These are phyloP conservation scores for Endomychus coccineus DNA, from an alignment of 2,888 invertebrate species.

Conservation along the genomic window DNA sequence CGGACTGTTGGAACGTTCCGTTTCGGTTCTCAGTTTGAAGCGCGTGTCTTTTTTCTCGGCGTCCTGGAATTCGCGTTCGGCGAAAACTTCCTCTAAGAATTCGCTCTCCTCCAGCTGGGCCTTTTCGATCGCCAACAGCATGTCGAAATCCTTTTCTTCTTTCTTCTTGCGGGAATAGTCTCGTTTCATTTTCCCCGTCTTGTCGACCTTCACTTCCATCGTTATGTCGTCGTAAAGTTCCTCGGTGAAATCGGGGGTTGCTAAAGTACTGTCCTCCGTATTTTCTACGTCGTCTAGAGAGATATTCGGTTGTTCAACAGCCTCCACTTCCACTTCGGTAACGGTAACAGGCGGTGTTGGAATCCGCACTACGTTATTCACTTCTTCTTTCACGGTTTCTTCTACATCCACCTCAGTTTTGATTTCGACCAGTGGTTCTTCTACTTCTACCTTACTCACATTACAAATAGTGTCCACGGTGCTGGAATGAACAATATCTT, in stretches of 20 bases:
- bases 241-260: constrained; percentile 25
- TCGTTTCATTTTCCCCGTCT: constrained; percentile 53
- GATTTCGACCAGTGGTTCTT: constrained; percentile 3
- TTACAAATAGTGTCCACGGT: constrained; percentile 1
- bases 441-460: background rate
- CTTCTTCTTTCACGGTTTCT: constrained; percentile 18
- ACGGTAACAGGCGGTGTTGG: constrained; percentile 27
- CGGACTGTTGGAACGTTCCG: constrained; percentile 50
- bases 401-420: constrained; percentile 6
- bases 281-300: constrained; percentile 7
- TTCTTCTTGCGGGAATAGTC: constrained; percentile 53
- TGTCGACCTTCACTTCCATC: constrained; percentile 57
- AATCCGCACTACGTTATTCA: constrained; percentile 19
- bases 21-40: constrained; percentile 38
- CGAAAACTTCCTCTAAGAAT: constrained; percentile 30
- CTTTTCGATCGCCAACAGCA: constrained; percentile 40
- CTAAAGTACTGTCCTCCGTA: constrained; percentile 6
- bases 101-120: constrained; percentile 36
- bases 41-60: constrained; percentile 26
- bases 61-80: constrained; percentile 28
- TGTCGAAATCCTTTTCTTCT: constrained; percentile 46
- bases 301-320: constrained; percentile 26
- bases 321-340: constrained; percentile 33
- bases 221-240: constrained; percentile 49
- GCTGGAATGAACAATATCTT: constrained; percentile 35